Evolutionary conservation across 2,888 invertebrate genomes (phyloP).

Genomic region (Helobdella robusta): DNA sequence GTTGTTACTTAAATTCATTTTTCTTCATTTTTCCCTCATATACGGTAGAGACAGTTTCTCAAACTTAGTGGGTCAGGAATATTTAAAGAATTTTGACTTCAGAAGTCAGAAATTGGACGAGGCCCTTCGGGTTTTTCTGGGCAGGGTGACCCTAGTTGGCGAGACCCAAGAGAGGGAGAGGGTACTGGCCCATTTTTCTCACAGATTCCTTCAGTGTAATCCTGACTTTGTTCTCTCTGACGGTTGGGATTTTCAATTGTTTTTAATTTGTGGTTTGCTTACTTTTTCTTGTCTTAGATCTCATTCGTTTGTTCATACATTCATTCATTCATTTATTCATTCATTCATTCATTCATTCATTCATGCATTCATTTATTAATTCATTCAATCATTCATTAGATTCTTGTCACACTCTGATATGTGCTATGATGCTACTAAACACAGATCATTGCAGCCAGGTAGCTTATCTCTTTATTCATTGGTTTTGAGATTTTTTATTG

Average conservation of each 20-base stretch:
- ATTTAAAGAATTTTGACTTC: slow-evolving; percentile 87
- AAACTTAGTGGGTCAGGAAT: slow-evolving; percentile 89
- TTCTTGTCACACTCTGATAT: slow-evolving; percentile 93
- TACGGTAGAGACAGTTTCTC: slow-evolving; percentile 82
- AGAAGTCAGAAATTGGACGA: slow-evolving; percentile 77
- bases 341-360: too few relatives aligned
- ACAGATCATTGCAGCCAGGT: slow-evolving; percentile 77
- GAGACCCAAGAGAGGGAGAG: slow-evolving; percentile 96
- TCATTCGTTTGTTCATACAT: too few relatives aligned
- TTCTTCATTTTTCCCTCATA: not conserved
- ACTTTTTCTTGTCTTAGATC: too few relatives aligned
- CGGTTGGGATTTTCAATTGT: slow-evolving; percentile 55
- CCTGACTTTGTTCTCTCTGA: slow-evolving; percentile 86
- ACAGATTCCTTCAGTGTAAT: slow-evolving; percentile 88
- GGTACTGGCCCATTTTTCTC: slow-evolving; percentile 90
- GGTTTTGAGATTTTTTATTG: not conserved
- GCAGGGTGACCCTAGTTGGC: slow-evolving; percentile 81
- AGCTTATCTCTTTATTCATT: slow-evolving; percentile 30
- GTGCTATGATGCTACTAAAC: slow-evolving; percentile 96
- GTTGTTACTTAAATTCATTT: not conserved
- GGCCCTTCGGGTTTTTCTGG: slow-evolving; percentile 80
- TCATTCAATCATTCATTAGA: slow-evolving; percentile 56
- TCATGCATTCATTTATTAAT: too few relatives aligned
- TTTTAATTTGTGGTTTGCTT: not conserved
- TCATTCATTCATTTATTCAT: too few relatives aligned